Evolutionary conservation across 1,140 invertebrate genomes (phyloP).

Genomic region (Cyclina sinensis): DNA sequence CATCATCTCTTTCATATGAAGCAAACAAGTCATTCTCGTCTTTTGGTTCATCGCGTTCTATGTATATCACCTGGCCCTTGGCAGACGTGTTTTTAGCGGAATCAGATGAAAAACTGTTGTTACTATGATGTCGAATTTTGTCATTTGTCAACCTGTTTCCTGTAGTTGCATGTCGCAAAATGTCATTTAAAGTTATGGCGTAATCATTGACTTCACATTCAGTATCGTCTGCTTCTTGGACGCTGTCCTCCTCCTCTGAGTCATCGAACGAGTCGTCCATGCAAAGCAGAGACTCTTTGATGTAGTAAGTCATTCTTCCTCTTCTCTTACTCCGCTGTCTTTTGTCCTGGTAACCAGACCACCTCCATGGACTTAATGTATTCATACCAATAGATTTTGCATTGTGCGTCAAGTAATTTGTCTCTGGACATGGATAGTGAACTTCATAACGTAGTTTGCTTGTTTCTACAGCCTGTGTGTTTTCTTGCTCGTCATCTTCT

Average conservation of each 20-base stretch:
- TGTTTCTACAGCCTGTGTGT: neutral
- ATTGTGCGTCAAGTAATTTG: constrained; percentile 25
- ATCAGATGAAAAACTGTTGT: neutral
- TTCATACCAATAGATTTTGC: constrained; percentile 34
- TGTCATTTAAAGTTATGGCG: constrained; percentile 25
- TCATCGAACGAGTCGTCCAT: constrained; percentile 30
- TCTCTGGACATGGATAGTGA: constrained; percentile 16
- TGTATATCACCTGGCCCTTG: constrained; percentile 11
- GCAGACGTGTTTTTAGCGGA: neutral
- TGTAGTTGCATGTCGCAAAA: constrained; percentile 42
- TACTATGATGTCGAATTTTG: neutral
- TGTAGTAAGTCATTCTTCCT: neutral
- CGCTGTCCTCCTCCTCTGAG: constrained; percentile 50
- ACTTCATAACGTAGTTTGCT: constrained; percentile 43
- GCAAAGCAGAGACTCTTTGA: constrained; percentile 17
- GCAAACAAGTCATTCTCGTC: neutral
- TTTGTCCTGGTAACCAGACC: neutral
- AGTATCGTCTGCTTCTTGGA: constrained; percentile 25
- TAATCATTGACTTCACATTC: neutral
- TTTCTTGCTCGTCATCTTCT: constrained; percentile 8
- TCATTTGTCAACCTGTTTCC: neutral
- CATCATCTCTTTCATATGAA: too few species aligned
- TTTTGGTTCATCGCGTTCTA: neutral
- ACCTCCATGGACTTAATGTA: neutral
- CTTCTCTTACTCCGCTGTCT: neutral